A percentile compares a stretch with the other conserved stretches of the same genome.
Evolutionary conservation across 2,113 vertebrate species (phyloP).

Genomic region (Hiodon alosoides): DNA sequence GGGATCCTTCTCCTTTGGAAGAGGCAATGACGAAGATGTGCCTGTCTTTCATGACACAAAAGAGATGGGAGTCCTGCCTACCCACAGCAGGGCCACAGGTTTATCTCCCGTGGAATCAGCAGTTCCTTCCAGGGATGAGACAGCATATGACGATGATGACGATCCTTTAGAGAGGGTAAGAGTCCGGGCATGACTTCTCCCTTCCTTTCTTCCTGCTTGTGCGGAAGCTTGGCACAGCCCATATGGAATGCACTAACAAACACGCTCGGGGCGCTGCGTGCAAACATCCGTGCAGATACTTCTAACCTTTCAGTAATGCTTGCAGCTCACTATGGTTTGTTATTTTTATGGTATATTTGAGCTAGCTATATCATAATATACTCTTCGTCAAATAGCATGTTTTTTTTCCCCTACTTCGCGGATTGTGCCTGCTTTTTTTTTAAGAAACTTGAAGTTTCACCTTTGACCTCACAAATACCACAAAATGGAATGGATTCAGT

Average conservation of each 20-base stretch:
- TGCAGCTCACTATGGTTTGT: too few relatives aligned
- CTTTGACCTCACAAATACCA: too few relatives aligned
- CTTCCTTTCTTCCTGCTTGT: conserved; percentile 26
- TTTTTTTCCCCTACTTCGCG: too few relatives aligned
- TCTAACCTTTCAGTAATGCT: too few relatives aligned
- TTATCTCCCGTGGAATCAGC: conserved; percentile 62
- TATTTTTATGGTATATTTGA: too few relatives aligned
- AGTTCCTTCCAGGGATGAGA: conserved; percentile 35
- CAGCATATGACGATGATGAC: conserved; percentile 48
- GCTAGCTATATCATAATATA: too few relatives aligned
- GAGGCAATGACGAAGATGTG: conserved; percentile 59
- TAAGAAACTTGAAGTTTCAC: too few relatives aligned
- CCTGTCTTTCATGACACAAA: conserved; percentile 61
- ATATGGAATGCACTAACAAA: conserved; percentile 47
- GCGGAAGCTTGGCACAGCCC: conserved; percentile 33
- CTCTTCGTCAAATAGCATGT: too few relatives aligned
- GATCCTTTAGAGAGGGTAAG: conserved; percentile 76
- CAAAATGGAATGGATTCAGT: too few relatives aligned
- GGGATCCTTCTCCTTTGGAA: conserved; percentile 41
- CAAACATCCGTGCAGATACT: too few relatives aligned
- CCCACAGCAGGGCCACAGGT: conserved; percentile 54
- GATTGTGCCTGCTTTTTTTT: too few relatives aligned
- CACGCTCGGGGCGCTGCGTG: conserved; percentile 32
- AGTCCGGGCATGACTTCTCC: conserved; percentile 40
- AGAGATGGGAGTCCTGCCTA: conserved; percentile 23